These are phyloP conservation scores for Lepeophtheirus salmonis DNA, from an alignment of 1,140 invertebrate species.

Conservation along the genomic window DNA sequence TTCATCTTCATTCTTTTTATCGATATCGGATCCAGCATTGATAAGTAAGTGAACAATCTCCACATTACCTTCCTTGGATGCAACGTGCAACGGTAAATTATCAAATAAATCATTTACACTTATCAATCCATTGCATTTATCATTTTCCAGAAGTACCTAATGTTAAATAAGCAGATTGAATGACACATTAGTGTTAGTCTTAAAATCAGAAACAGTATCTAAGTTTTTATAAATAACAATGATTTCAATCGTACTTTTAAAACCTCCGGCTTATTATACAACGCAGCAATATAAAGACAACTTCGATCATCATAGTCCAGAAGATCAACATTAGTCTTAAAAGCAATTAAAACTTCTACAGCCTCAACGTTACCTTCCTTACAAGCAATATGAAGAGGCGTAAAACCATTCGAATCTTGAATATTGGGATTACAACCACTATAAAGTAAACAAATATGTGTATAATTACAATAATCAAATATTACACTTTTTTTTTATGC, in stretches of 20 bases:
- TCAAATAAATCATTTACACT: slow-evolving; percentile 29
- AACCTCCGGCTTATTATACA: slow-evolving; percentile 38
- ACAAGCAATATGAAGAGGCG: slow-evolving; percentile 31
- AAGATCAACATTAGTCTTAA: slow-evolving; percentile 35
- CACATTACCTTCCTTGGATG: slow-evolving; percentile 28
- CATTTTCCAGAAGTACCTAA: slow-evolving; percentile 26
- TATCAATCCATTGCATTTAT: slow-evolving; percentile 24
- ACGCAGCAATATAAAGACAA: slow-evolving; percentile 37
- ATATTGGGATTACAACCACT: slow-evolving; percentile 20
- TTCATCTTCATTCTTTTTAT: slow-evolving; percentile 34
- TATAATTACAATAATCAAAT: not conserved
- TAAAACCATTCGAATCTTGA: slow-evolving; percentile 28
- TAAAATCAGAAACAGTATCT: not conserved
- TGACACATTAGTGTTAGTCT: no score
- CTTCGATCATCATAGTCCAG: slow-evolving; percentile 34
- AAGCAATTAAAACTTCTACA: slow-evolving; percentile 38
- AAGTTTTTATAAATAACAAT: slow-evolving; percentile 20
- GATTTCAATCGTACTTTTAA: slow-evolving; percentile 31
- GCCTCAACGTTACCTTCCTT: slow-evolving; percentile 27
- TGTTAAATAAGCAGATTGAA: no score
- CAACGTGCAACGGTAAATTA: slow-evolving; percentile 31
- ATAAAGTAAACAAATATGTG: not conserved
- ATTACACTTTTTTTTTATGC: not conserved
- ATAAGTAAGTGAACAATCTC: slow-evolving; percentile 28
- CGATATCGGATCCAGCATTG: slow-evolving; percentile 27